Evolutionary conservation across 2,797 vertebrate species (phyloP), one percentile per base, ranked within the genome.

Genomic region (Denticeps clupeoides): DNA sequence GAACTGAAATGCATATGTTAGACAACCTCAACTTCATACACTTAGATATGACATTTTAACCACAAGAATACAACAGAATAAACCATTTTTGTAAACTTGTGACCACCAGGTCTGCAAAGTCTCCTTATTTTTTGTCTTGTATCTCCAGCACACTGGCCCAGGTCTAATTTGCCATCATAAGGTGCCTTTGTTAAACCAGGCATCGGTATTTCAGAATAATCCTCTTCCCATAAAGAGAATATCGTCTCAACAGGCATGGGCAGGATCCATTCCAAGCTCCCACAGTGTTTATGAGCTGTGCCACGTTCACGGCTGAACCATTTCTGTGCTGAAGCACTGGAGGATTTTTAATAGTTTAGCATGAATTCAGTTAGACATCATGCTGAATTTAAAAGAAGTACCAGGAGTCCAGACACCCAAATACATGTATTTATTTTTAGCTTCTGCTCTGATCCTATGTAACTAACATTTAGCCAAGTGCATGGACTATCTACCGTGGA

Each of bases 161-260:
- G 69, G 75, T 73, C 81, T 80, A 84, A 87, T 85, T 85, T 85
- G 79, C 81, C 75, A 71, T 85, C 84, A 85, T 87, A 82, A 79
- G 77, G 68, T 81, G 68, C 82, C 79, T 86, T 86, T 85, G 82
- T 87, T 81, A 77, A 74, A 79, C 73, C 74, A 66, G 68, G 74
- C 72, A 50, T 74, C 82, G 83, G 83, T 82, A 83, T 85, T 87
- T 82, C 71, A 64, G 72, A 83, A 83, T 86, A 87, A 87, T 86
- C 83, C 83, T 81, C 75, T 73, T 65, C 76, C 76, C 77, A 79
- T 77, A 77, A 73, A 78, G 74, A 73, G 74, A 82, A 81, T 81
- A 81, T 72, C 60, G 73, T 67, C 78, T 79, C 72, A 69, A 85
- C 84, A 86, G 79, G 84, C 82, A 84, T 75, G 50, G 68, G 75